Evolutionary conservation across 92 coral and sea anemone genomes (phyloP).

Genomic region (Actinostola sp.): DNA sequence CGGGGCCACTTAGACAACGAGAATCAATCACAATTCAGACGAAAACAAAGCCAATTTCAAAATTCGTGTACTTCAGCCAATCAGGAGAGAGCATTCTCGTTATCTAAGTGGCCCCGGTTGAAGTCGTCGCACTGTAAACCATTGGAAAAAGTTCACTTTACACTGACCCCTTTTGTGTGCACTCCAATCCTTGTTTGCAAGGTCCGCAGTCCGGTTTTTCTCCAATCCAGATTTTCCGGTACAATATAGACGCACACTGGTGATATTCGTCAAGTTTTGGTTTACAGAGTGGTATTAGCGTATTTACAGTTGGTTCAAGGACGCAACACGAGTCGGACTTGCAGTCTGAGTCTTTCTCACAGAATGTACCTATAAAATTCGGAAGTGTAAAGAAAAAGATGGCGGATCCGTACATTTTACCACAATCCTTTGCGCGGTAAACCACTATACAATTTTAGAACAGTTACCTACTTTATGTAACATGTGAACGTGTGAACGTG

Average conservation of each 20-base stretch:
- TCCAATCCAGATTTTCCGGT: slow-evolving; percentile 82
- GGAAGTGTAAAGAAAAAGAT: background rate
- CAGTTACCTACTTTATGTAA: no score
- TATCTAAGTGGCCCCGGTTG: no score
- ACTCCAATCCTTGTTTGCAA: slow-evolving; percentile 79
- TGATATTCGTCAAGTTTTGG: slow-evolving; percentile 78
- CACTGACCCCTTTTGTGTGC: slow-evolving; percentile 80
- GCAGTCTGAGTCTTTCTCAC: slow-evolving; percentile 82
- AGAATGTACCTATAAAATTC: slow-evolving; percentile 76
- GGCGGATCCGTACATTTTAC: no score
- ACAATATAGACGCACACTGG: slow-evolving; percentile 79
- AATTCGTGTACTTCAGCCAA: no score
- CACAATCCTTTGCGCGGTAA: no score
- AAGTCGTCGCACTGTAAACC: background rate
- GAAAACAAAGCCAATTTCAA: no score
- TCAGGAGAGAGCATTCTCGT: no score
- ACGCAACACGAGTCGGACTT: slow-evolving; percentile 74
- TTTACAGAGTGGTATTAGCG: slow-evolving; percentile 70
- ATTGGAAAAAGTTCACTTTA: background rate
- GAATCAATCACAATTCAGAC: no score
- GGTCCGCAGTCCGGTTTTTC: slow-evolving; percentile 90
- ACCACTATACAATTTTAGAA: background rate
- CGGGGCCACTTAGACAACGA: no score
- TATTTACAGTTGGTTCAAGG: slow-evolving; percentile 80
- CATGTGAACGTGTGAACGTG: no score